Base-by-base conservation (phyloP, 2,888 invertebrate species). In the Aporophyla nigra region DNA sequence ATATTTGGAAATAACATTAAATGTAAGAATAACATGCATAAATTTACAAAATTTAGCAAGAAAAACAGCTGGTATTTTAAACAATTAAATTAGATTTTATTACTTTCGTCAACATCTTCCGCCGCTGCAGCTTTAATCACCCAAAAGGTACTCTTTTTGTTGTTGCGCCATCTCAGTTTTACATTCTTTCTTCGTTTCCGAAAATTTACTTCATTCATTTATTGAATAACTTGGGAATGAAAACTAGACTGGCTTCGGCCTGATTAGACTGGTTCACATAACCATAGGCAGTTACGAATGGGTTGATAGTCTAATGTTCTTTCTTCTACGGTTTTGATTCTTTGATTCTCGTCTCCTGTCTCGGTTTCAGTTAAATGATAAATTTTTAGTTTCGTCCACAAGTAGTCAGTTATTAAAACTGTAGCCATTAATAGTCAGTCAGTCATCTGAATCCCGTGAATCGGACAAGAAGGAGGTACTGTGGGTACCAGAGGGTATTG, bases 1-100 rank as follows among this genome's bases (percentile, higher is more conserved):
- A 58, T 51, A 67, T 78, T 78, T 51, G 51, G 27, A 51, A 68
- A 58, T 51, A 43, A 33, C n/a, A 51, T 68, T 43, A 33, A 66
- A 75, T 66, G 46, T 77, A 49, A 33, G 19, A 58, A 46, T 56
- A 24, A n/a, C 54, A 12, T 40, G 16, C n/a, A 21, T 51, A 43
- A 69, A 53, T 51, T 14, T 43, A 51, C 5, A 5, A n/a, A 58
- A 27, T 78, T 56, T 14, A 40, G 5, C 19, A 46, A 54, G 46
- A 76, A 77, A 76, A 46, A 54, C 16, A 62, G 24, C 10, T 6
- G 40, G 40, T 40, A 7, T 54, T 62, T 24, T 24, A 21, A 16
- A 3, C 43, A 54, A 54, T 12, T 12, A 21, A 24, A 76, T 74
- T 74, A 33, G 19, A 76, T 70, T 70, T 46, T 19, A 65, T 27